Base-by-base conservation (phyloP, 2,113 vertebrate species). In the Poecile atricapillus region DNA sequence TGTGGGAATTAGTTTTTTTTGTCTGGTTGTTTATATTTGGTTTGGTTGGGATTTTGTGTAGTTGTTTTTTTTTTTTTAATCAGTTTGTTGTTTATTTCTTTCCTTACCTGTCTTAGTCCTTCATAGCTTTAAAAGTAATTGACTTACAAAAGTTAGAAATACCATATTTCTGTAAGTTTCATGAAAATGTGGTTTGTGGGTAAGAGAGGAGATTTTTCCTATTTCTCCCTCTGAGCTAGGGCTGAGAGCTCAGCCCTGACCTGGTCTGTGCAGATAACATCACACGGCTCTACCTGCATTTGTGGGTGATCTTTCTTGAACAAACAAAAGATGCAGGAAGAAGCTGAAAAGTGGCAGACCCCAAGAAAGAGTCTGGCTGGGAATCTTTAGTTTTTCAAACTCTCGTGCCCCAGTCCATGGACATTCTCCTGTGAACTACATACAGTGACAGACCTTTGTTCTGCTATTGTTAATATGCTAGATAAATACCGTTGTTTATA, bases 401-500 rank as follows among this genome's bases (percentile, higher is more conserved):
- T 94, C 53, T 83, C 5, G 2, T 88, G 71, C 24, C 33, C 35
- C 50, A 50, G 67, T 62, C 63, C 1, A 2, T 70, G 79, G 47
- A 22, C 82, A 21, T 49, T 92, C 49, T 93, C 19, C 53, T 85
- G 50, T 77, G 82, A 80, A 39, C 21, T 56, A 7, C 59, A 30
- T 28, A 44, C 27, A 60, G 69, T 0, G 0, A 31, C 74, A 78
- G 59, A 30, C 41, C 70, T 88, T 39, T 0, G 0, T 83, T 94
- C 60, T 86, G 71, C 67, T 83, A 0, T 67, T 74, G 63, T 86
- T 93, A 81, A 83, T 83, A 67, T 23, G 7, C 39, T 74, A 43
- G 33, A 90, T 80, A 95, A 95, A 85, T 90, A 70, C 50, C 55
- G 31, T 58, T 97, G 70, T 93, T 97, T 96, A 83, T 83, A 25